phyloP scores from a whole-genome alignment of 2,888 invertebrate species.

The Amaurobius ferox region DNA sequence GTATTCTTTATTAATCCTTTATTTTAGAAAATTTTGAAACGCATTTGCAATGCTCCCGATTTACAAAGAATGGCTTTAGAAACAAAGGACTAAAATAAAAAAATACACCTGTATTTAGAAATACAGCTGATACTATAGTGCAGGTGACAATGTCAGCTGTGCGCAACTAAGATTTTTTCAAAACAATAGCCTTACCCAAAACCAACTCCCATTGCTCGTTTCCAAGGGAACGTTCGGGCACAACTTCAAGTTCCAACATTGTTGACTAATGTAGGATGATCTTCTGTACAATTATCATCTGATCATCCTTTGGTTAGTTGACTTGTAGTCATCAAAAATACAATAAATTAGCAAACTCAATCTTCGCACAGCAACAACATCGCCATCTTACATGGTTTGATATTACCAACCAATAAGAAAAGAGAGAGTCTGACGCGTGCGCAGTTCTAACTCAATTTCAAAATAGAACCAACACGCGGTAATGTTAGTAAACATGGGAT shows the following conservation, averaged over 20 bases:
- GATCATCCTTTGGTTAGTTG: constrained; percentile 18
- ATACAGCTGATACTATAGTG: constrained; percentile 41
- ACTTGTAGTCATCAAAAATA: neutral
- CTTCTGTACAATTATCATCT: constrained; percentile 33
- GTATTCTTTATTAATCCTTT: too few relatives aligned
- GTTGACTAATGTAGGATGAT: constrained; percentile 35
- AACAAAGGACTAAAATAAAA: neutral
- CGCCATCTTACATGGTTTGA: constrained; percentile 45
- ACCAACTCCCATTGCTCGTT: constrained; percentile 99
- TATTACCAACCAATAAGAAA: constrained; percentile 33
- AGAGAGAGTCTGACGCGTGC: constrained; percentile 32
- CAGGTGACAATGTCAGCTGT: constrained; percentile 70
- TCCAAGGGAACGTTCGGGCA: constrained; percentile 95
- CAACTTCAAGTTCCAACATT: constrained; percentile 98
- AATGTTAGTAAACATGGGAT: constrained; percentile 60
- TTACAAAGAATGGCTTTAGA: neutral
- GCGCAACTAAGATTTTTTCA: constrained; percentile 58
- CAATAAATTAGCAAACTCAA: neutral
- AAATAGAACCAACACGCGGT: constrained; percentile 54
- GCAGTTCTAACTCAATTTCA: constrained; percentile 23
- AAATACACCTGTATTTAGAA: constrained; percentile 18
- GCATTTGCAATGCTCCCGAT: too few relatives aligned
- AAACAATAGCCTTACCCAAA: constrained; percentile 84
- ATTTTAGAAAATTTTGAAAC: too few relatives aligned
- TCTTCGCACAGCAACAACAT: neutral